Evolutionary conservation across 2,113 vertebrate species (phyloP), one percentile per base, ranked within the genome.

Genomic region (Anoplopoma fimbria): DNA sequence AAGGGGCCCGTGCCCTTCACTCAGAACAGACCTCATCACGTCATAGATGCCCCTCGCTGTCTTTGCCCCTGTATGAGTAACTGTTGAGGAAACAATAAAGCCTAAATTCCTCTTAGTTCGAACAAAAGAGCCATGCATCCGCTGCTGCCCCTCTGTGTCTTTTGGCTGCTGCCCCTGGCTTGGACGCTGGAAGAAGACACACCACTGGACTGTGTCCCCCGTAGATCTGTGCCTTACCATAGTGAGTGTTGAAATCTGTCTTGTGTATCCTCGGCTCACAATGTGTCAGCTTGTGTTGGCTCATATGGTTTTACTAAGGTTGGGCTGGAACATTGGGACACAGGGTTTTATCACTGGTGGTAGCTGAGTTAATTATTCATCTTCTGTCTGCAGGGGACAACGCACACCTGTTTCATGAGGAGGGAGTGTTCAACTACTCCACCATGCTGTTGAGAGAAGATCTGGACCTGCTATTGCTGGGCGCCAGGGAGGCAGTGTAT

Each of bases 361-460:
- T 67, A 72, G 12, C 3, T 8, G 13, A 74, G 63, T 70, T 73
- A 49, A 78, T 49, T 36, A 29, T 10, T 64, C 14, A 6, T 57
- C 2, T 81, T 27, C 51, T 71, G 17, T 83, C 12, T 83, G 4
- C 42, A 96, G 96, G 85, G 62, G 85, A 89, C 64, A 89, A 82
- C 10, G 75, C 77, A 57, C 80, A 57, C 55, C 69, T 89, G 57
- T 96, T 96, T 82, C 77, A 23, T 12, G 92, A 92, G 79, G 89
- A 92, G 27, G 85, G 87, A 5, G 87, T 95, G 65, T 95, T 87
- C 72, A 93, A 95, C 91, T 95, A 96, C 86, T 95, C 95, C 74
- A 92, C 89, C 75, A 92, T 96, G 91, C 83, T 96, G 53, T 23
- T 96, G 75, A 94, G 90, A 71, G 94, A 96, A 84, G 95, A 96